Evolutionary conservation across 2,113 vertebrate species (phyloP), one percentile per base, ranked within the genome.

Genomic region (Gymnocephalus cernua): DNA sequence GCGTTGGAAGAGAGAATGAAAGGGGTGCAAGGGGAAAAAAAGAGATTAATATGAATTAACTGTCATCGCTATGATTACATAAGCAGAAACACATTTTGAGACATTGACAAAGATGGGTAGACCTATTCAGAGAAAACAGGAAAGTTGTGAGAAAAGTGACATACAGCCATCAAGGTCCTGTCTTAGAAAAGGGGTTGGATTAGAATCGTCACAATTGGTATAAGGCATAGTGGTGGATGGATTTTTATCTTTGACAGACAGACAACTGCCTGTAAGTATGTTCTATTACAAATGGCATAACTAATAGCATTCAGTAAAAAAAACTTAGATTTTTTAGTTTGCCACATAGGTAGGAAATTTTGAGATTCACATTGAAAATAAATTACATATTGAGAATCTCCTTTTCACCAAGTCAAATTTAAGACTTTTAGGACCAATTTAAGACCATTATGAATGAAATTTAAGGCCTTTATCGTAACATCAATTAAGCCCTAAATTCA

Each of bases 41-140:
- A 97, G 95, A 99, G 97, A 98, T 99, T 98, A 99, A 97, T 97
- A 98, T 97, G 98, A 97, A 98, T 99, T 96, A 97, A 97, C 95
- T 96, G 97, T 96, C 96, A 98, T 91, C 90, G 95, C 95, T 96
- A 96, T 93, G 96, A 95, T 93, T 93, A 98, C 90, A 95, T 88
- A 98, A 96, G 96, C 96, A 95, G 95, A 95, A 96, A 97, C 96
- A 97, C 71, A 95, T 96, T 92, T 97, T 96, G 96, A 97, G 94
- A 97, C 88, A 97, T 95, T 96, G 95, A 97, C 86, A 95, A 87
- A 95, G 95, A 95, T 92, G 94, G 93, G 95, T 94, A 96, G 89
- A 96, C 96, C 94, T 95, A 95, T 95, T 96, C 95, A 91, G 86
- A 95, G 94, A 95, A 95, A 97, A 63, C 64, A 96, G 95, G 56